Evolutionary conservation across 1,140 invertebrate genomes (phyloP).

Genomic region (Sycophaga agraensis): DNA sequence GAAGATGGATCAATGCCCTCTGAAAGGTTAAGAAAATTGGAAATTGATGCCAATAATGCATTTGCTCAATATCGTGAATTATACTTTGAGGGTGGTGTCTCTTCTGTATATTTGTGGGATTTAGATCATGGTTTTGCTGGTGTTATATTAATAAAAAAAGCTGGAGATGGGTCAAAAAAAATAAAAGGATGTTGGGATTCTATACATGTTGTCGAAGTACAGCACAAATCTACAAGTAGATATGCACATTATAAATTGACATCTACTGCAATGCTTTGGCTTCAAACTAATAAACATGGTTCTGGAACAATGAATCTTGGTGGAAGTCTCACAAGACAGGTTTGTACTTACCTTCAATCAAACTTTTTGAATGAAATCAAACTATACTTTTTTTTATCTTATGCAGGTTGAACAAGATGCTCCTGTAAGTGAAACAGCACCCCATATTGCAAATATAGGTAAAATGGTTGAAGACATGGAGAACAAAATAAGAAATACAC

Average conservation of each 20-base stretch:
- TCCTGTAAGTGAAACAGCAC: constrained; percentile 84
- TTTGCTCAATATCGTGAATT: constrained; percentile 99
- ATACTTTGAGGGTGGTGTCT: constrained; percentile 99
- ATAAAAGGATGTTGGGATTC: constrained; percentile 99
- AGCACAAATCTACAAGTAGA: constrained; percentile 90
- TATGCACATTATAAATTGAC: constrained; percentile 98
- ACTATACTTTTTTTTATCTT: constrained; percentile 5
- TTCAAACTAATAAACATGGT: constrained; percentile 94
- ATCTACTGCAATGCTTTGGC: constrained; percentile 98
- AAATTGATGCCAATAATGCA: constrained; percentile 96
- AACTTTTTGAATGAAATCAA: background rate
- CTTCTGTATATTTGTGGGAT: constrained; percentile 99
- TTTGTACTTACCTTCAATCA: constrained; percentile 42
- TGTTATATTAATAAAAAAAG: constrained; percentile 98
- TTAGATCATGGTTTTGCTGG: constrained; percentile 98
- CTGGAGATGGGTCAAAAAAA: constrained; percentile 94
- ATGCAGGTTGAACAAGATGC: constrained; percentile 85
- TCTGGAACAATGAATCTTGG: constrained; percentile 99
- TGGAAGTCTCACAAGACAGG: constrained; percentile 95
- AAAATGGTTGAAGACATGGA: constrained; percentile 98
- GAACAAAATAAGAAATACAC: constrained; percentile 96
- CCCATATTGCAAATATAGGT: constrained; percentile 98
- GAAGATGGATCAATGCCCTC: constrained; percentile 99
- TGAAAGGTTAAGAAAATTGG: constrained; percentile 90
- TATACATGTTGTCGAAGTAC: constrained; percentile 98